phyloP scores from a whole-genome alignment of 2,888 invertebrate genomes.

The Drosophila barbarae region DNA sequence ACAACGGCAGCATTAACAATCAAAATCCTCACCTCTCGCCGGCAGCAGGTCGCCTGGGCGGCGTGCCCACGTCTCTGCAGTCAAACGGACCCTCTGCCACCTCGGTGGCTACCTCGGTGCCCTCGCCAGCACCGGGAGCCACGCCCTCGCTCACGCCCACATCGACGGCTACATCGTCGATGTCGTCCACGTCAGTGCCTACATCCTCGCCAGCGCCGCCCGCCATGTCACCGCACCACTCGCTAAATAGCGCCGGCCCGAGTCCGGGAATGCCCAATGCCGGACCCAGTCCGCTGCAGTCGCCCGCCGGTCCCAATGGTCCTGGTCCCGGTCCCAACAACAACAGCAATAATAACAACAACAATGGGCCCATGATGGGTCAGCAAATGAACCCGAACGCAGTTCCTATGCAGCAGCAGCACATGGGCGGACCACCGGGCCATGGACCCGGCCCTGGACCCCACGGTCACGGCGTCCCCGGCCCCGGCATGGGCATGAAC shows the following conservation, averaged over 20 bases:
- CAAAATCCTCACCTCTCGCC: conserved; percentile 77
- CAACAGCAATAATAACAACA: conserved; percentile 41
- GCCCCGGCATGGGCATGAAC: conserved; percentile 77
- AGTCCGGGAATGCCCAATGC: conserved; percentile 72
- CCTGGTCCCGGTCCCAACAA: conserved; percentile 19
- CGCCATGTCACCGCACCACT: conserved; percentile 81
- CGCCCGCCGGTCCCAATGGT: conserved; percentile 62
- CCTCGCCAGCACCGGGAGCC: conserved; percentile 53
- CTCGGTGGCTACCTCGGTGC: conserved; percentile 52
- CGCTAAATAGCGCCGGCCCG: conserved; percentile 68
- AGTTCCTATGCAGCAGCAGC: conserved; percentile 78
- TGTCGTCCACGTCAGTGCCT: conserved; percentile 76
- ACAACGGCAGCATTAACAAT: conserved; percentile 67
- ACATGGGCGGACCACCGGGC: conserved; percentile 67
- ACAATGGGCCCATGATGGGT: conserved; percentile 75
- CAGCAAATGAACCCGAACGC: conserved; percentile 79
- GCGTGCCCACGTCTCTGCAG: conserved; percentile 68
- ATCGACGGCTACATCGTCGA: conserved; percentile 59
- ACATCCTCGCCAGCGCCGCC: conserved; percentile 78
- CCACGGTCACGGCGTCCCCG: conserved; percentile 51
- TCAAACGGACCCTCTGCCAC: conserved; percentile 80
- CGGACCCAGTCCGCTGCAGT: conserved; percentile 74
- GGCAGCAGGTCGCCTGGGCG: conserved; percentile 67
- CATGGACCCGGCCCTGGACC: conserved; percentile 53
- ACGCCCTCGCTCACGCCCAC: conserved; percentile 57